phyloP scores from a whole-genome alignment of 2,797 vertebrate genomes.

The Ptychobarbus kaznakovi region DNA sequence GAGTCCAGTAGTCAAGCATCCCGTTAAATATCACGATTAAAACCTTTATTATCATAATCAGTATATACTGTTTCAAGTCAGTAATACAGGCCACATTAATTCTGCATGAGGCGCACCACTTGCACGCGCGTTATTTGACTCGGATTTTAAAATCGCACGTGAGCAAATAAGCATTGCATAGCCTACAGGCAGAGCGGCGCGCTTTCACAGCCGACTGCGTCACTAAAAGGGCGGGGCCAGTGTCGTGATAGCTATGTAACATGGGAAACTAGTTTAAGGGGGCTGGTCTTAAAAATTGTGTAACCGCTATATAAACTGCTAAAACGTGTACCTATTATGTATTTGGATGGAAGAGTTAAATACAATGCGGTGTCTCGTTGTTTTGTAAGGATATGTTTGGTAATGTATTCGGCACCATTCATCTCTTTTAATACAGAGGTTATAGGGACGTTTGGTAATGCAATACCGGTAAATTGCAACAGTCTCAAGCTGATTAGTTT shows the following conservation, averaged over 20 bases:
- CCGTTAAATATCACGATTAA: not conserved
- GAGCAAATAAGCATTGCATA: not conserved
- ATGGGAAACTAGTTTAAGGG: not conserved
- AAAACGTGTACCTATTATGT: not conserved
- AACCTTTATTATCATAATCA: not conserved
- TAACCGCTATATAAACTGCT: constrained; percentile 20
- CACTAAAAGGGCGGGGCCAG: not conserved
- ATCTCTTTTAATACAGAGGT: not conserved
- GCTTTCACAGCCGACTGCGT: not conserved
- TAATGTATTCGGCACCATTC: not conserved
- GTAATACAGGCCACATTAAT: not conserved
- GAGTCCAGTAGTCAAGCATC: not conserved
- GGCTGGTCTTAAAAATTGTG: constrained; percentile 9
- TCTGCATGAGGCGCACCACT: not conserved
- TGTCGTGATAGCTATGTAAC: not conserved
- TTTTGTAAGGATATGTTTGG: not conserved
- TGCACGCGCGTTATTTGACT: not conserved
- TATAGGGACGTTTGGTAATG: not conserved
- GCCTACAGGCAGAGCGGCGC: not conserved
- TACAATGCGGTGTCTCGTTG: not conserved
- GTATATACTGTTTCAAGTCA: not conserved
- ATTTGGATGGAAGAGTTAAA: not conserved
- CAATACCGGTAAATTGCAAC: not conserved
- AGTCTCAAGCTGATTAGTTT: not conserved
- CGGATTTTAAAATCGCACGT: not conserved